Base-by-base conservation (phyloP, 2,113 vertebrate genomes). In the Hydropotes inermis region DNA sequence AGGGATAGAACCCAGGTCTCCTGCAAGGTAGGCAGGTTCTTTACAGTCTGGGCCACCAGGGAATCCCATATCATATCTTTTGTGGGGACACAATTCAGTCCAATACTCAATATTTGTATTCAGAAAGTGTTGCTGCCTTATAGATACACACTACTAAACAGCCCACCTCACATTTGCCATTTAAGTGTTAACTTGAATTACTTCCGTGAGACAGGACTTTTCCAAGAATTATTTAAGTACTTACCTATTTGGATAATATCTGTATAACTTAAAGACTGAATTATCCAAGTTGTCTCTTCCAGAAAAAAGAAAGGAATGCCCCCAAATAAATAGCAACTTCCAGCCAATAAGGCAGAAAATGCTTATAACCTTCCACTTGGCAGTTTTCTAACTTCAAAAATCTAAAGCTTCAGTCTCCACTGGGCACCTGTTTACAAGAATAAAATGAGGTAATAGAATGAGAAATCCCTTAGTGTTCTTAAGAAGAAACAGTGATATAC, bases 351-450 rank as follows among this genome's bases (percentile, higher is more conserved):
- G 57, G 61, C 60, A 92, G 8, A 83, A 58, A 55, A 76, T 36
- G 13, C 2, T 82, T 70, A 45, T 70, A 89, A 91, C 17, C 12
- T 47, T 27, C 21, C 6, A 90, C 3, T 21, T 90, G 55, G 36
- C 70, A 83, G 10, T 70, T 87, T 96, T 81, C 36, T 86, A 67
- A 82, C 82, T 92, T 90, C 61, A 94, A 92, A 94, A 67, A 93
- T 74, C 57, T 61, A 81, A 74, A 92, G 6, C 33, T 92, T n/a
- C 45, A 39, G 25, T 92, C 83, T 97, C 64, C 81, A 52, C 55
- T 74, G 45, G 61, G 17, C 36, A 93, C 17, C 43, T 70, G 45
- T 79, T 96, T 91, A 57, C 61, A 81, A 74, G 81, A 57, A 84
- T 61, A 84, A 94, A 84, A 39, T 45, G 43, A 86, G 87, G 43